These are phyloP conservation scores for Mythimna loreyi DNA, from an alignment of 2,888 invertebrate genomes.

Conservation along the genomic window DNA sequence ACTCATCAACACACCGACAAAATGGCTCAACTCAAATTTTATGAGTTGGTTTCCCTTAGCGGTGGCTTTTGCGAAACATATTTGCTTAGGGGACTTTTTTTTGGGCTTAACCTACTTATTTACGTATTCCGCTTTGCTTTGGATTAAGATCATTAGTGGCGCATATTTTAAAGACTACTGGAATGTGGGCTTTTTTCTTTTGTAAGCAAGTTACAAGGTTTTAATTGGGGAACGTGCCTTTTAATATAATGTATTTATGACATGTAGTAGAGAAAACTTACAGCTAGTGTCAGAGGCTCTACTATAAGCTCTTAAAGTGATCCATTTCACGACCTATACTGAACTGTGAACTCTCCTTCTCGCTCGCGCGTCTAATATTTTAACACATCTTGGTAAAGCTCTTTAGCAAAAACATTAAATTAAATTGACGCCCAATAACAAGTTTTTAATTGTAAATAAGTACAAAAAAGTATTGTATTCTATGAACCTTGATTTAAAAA, in stretches of 20 bases:
- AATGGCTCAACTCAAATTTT: constrained; percentile 63
- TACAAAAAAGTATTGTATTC: not conserved
- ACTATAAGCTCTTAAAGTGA: too few species aligned
- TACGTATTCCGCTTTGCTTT: not conserved
- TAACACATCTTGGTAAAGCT: too few species aligned
- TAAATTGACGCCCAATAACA: not conserved
- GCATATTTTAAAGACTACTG: not conserved
- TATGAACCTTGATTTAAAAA: not conserved
- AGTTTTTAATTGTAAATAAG: not conserved
- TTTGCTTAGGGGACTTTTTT: constrained; percentile 36
- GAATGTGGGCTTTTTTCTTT: not conserved
- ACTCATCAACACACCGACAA: constrained; percentile 66
- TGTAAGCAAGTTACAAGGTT: not conserved
- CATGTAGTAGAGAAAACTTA: too few species aligned
- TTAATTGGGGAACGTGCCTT: too few species aligned
- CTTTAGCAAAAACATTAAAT: too few species aligned
- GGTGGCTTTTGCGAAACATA: constrained; percentile 43
- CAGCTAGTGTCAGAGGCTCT: too few species aligned
- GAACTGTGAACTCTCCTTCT: too few species aligned
- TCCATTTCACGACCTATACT: too few species aligned
- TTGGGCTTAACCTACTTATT: constrained; percentile 7
- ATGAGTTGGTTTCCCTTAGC: constrained; percentile 50
- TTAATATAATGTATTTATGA: too few species aligned
- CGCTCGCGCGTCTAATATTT: too few species aligned
- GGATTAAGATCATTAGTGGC: not conserved